phyloP scores from a whole-genome alignment of 2,888 invertebrate genomes.

The Ceratothoa steindachneri region DNA sequence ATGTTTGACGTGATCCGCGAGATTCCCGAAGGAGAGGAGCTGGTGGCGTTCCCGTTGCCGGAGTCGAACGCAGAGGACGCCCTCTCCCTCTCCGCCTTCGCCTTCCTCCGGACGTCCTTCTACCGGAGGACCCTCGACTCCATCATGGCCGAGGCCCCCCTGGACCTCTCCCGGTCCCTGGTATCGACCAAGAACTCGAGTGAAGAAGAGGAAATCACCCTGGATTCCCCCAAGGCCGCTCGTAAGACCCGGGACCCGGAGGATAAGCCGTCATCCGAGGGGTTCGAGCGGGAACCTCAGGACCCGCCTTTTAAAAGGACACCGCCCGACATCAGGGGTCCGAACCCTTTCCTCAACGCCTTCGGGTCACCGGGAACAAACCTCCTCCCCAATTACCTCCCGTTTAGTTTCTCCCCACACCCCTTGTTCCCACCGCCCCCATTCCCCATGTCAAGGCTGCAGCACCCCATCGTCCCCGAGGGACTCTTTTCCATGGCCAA shows the following conservation, averaged over 20 bases:
- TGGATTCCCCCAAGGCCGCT: neutral
- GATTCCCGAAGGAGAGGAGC: constrained; percentile 79
- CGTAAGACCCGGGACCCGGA: neutral
- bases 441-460: neutral
- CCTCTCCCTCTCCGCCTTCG: constrained; percentile 72
- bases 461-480: neutral
- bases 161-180: constrained; percentile 80
- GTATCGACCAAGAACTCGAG: constrained; percentile 48
- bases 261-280: neutral
- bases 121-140: constrained; percentile 85
- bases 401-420: neutral
- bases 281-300: neutral
- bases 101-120: constrained; percentile 65
- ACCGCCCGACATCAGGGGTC: neutral
- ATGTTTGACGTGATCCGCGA: constrained; percentile 83
- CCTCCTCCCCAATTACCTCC: neutral
- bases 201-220: neutral
- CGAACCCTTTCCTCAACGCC: neutral
- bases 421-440: neutral
- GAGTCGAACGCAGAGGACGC: constrained; percentile 70
- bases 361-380: neutral
- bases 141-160: constrained; percentile 78
- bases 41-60: constrained; percentile 79
- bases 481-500: neutral
- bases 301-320: neutral